Evolutionary conservation across 1,140 invertebrate genomes (phyloP).

Genomic region (Drosophila nannoptera): DNA sequence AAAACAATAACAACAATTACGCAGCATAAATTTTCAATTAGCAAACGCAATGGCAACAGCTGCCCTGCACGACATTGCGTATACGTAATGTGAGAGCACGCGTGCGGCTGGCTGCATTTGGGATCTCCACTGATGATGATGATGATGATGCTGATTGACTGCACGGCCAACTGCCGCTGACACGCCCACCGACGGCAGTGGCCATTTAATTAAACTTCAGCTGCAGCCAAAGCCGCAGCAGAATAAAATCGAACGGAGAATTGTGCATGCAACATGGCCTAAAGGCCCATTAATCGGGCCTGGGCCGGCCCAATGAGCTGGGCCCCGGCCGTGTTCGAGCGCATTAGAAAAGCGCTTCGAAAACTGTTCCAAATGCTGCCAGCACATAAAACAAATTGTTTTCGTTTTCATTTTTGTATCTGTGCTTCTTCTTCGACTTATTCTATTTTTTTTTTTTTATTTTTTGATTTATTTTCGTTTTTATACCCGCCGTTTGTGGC

Average conservation of each 20-base stretch:
- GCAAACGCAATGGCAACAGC: background rate
- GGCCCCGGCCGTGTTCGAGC: background rate
- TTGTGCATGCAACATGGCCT: constrained; percentile 11
- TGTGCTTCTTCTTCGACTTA: too few species aligned
- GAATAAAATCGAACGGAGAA: constrained; percentile 31
- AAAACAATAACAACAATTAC: constrained; percentile 23
- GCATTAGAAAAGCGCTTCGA: background rate
- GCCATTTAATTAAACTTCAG: constrained; percentile 33
- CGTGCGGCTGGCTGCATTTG: constrained; percentile 6
- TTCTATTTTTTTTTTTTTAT: too few species aligned
- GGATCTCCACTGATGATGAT: constrained; percentile 1
- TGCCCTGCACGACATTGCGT: constrained; percentile 23
- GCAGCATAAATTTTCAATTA: constrained; percentile 26
- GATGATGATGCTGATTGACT: constrained; percentile 24
- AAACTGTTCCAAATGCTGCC: too few species aligned
- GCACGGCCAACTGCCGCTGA: constrained; percentile 31
- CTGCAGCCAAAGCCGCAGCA: constrained; percentile 1
- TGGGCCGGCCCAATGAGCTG: constrained; percentile 19
- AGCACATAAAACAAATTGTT: too few species aligned
- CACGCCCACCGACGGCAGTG: constrained; percentile 13
- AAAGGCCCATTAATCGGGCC: constrained; percentile 28
- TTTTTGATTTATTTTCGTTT: too few species aligned
- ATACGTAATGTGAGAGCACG: constrained; percentile 41
- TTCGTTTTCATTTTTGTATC: too few species aligned
- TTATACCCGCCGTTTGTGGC: too few species aligned